phyloP scores from a whole-genome alignment of 1,140 invertebrate genomes.

The Aphaenogaster floridana region DNA sequence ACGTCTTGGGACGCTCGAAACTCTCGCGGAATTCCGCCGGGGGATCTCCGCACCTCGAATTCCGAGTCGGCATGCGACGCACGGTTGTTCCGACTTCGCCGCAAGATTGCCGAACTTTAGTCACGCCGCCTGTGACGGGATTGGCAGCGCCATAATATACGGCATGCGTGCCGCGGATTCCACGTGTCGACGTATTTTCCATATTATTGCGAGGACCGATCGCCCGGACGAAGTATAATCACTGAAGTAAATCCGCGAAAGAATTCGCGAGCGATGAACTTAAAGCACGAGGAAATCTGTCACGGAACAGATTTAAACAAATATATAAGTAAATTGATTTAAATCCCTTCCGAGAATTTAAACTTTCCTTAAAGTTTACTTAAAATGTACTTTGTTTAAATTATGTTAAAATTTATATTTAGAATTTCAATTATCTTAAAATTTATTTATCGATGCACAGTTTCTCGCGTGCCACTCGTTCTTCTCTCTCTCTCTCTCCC shows the following conservation, averaged over 20 bases:
- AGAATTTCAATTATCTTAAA: no score
- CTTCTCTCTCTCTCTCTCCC: no score
- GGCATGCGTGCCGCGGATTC: not conserved
- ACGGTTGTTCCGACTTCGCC: conserved; percentile 27
- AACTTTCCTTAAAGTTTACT: no score
- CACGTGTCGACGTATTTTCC: conserved; percentile 4
- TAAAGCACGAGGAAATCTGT: not conserved
- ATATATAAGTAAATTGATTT: not conserved
- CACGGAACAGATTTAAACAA: not conserved
- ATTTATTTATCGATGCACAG: no score
- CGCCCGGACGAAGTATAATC: not conserved
- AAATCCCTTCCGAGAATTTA: not conserved
- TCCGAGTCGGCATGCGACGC: conserved; percentile 5
- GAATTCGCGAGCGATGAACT: not conserved
- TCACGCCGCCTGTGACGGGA: not conserved
- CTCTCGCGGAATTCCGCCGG: conserved; percentile 56
- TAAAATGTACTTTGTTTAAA: no score
- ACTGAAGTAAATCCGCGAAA: not conserved
- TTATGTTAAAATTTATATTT: no score
- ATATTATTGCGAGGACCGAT: not conserved
- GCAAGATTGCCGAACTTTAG: conserved; percentile 65
- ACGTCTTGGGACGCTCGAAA: conserved; percentile 63
- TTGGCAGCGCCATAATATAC: conserved; percentile 12
- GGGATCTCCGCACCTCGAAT: conserved; percentile 5
- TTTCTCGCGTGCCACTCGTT: no score